A percentile compares a stretch with the other conserved stretches of the same genome.
These are phyloP conservation scores for Xestobium rufovillosum DNA, from an alignment of 2,888 invertebrate species.

Conservation along the genomic window DNA sequence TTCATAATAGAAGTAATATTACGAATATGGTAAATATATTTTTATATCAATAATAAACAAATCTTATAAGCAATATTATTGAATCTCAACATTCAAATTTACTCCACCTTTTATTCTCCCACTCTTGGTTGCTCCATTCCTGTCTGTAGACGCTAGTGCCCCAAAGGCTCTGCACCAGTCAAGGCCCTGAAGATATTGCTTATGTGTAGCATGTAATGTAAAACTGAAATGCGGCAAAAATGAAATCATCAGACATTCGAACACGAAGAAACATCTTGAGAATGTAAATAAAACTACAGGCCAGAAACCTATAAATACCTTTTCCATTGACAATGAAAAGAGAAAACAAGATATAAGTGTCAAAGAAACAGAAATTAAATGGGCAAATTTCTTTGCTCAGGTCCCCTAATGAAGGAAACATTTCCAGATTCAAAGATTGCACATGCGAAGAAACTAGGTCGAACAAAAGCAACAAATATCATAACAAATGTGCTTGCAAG, in stretches of 20 bases:
- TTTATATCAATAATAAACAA: too few relatives aligned
- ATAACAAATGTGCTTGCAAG: neutral
- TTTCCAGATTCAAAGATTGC: neutral
- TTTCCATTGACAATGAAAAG: neutral
- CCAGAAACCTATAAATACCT: neutral
- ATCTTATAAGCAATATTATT: too few relatives aligned
- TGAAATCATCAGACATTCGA: neutral
- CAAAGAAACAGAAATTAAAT: neutral
- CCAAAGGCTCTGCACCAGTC: neutral
- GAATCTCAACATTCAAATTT: too few relatives aligned
- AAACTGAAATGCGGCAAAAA: neutral
- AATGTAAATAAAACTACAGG: neutral
- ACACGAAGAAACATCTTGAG: neutral
- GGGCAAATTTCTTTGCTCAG: constrained; percentile 1
- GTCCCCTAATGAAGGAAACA: neutral
- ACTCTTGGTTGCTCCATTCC: too few relatives aligned
- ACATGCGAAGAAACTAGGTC: neutral
- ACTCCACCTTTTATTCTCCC: too few relatives aligned
- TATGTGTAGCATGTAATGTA: constrained; percentile 1
- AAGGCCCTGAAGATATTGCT: neutral
- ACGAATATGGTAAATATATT: too few relatives aligned
- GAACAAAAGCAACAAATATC: neutral
- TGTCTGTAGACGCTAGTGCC: neutral
- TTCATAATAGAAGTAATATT: too few relatives aligned
- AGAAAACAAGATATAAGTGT: neutral